Evolutionary conservation across 1,140 invertebrate genomes (phyloP), one percentile per base, ranked within the genome.

Genomic region (Atopsyche davidsoni): DNA sequence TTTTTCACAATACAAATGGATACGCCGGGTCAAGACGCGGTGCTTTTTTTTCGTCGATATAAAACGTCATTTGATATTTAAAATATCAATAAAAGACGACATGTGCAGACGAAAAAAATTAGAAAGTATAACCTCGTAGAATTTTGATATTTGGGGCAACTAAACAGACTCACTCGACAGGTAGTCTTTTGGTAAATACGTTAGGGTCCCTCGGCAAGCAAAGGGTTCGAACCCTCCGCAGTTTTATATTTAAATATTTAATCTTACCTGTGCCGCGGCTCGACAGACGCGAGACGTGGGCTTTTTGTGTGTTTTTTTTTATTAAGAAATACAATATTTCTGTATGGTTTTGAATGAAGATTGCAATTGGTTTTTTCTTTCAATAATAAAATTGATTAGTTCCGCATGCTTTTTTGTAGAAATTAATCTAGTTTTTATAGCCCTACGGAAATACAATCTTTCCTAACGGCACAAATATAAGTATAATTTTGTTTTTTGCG

Each of bases 121-220:
- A 55, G 53, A 55, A 55, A 55, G 53, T 55, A 11, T 47, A 34
- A 18, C 32, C 42, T 23, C 42, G 32, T 35, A 35, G 39, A 57
- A 44, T 49, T 54, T 54, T 50, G 23, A 52, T 52, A 57, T 57
- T 45, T 53, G 35, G 55, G 55, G 50, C 55, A 52, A 24, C 45
- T 35, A 50, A 56, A 56, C 45, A 57, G 13, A 41, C 34, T 11
- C 10, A 36, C 13, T 19, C 18, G 16, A 53, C 51, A 53, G 51
- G 51, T 53, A 53, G 45, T 16, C 19, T 18, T 34, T 28, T 24
- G 17, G 46, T 42, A 54, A 43, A 43, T 45, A 48, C 16, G 44
- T 4, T 22, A 23, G 43, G 34, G 13, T 35, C 39, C 47, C 47
- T 53, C 51, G 35, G 44, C 42, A 35, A 38, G 18, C 21, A 42